Evolutionary conservation across 1,140 invertebrate species (phyloP).

Genomic region (Holotrichia oblita): DNA sequence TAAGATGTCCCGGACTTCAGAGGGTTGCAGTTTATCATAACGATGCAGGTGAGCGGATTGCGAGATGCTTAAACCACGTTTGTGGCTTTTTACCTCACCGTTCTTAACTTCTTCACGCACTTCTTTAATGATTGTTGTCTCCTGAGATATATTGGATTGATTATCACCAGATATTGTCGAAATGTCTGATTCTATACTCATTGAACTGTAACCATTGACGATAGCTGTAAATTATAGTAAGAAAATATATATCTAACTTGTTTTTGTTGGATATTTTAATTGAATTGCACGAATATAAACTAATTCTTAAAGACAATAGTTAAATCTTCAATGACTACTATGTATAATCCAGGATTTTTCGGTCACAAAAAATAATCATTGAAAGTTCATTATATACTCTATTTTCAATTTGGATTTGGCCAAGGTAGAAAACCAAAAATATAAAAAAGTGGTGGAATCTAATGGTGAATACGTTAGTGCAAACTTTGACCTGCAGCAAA

Average conservation of each 20-base stretch:
- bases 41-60: slow-evolving; percentile 65
- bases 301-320: too few relatives aligned
- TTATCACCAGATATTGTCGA: slow-evolving; percentile 69
- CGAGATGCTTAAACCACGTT: slow-evolving; percentile 67
- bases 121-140: slow-evolving; percentile 69
- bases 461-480: too few relatives aligned
- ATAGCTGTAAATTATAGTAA: slow-evolving; percentile 54
- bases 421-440: too few relatives aligned
- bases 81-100: slow-evolving; percentile 58
- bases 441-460: too few relatives aligned
- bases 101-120: slow-evolving; percentile 58
- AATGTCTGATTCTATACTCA: slow-evolving; percentile 71
- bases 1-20: slow-evolving; percentile 88
- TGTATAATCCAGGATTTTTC: too few relatives aligned
- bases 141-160: slow-evolving; percentile 69
- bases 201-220: slow-evolving; percentile 65
- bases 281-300: slow-evolving; percentile 13
- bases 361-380: too few relatives aligned
- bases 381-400: too few relatives aligned
- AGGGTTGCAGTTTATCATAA: slow-evolving; percentile 78
- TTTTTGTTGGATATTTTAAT: slow-evolving; percentile 22
- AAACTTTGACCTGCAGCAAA: too few relatives aligned
- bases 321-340: too few relatives aligned
- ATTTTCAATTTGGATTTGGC: too few relatives aligned
- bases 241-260: slow-evolving; percentile 42